phyloP scores from a whole-genome alignment of 2,113 vertebrate species.

The Copsychus sechellarum region DNA sequence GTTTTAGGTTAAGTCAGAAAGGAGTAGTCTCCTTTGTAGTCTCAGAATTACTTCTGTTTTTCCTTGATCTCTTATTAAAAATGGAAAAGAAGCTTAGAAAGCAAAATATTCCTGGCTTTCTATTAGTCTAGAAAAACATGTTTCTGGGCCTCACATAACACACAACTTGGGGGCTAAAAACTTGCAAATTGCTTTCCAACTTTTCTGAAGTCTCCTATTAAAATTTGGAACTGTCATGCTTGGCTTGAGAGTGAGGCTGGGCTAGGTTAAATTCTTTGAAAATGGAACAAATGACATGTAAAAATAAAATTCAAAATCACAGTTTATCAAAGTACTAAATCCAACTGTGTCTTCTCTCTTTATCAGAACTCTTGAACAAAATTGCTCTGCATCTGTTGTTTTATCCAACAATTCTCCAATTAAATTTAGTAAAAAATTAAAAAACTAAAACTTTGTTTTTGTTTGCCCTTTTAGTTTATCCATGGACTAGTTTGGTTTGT shows the following conservation, averaged over 20 bases:
- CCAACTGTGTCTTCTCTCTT: neutral
- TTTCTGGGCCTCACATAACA: slow-evolving; percentile 22
- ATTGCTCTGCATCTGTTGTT: neutral
- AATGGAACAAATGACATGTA: neutral
- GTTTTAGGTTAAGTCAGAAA: neutral
- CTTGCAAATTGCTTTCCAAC: neutral
- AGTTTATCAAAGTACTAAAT: neutral
- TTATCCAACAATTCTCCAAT: neutral
- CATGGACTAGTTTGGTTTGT: neutral
- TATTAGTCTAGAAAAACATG: slow-evolving; percentile 36
- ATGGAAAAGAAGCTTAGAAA: slow-evolving; percentile 29
- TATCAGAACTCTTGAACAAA: neutral
- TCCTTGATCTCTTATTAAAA: neutral
- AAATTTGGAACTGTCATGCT: neutral
- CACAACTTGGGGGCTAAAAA: neutral
- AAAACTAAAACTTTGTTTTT: neutral
- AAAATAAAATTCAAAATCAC: neutral
- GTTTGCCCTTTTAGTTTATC: neutral
- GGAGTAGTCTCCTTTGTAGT: neutral
- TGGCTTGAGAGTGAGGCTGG: neutral
- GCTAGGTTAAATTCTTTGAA: neutral
- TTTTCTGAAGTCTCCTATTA: neutral
- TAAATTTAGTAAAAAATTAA: neutral
- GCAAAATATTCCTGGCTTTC: slow-evolving; percentile 20
- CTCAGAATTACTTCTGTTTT: neutral